These are phyloP conservation scores for Bruchidius siliquastri DNA, from an alignment of 2,888 invertebrate species.

Conservation along the genomic window DNA sequence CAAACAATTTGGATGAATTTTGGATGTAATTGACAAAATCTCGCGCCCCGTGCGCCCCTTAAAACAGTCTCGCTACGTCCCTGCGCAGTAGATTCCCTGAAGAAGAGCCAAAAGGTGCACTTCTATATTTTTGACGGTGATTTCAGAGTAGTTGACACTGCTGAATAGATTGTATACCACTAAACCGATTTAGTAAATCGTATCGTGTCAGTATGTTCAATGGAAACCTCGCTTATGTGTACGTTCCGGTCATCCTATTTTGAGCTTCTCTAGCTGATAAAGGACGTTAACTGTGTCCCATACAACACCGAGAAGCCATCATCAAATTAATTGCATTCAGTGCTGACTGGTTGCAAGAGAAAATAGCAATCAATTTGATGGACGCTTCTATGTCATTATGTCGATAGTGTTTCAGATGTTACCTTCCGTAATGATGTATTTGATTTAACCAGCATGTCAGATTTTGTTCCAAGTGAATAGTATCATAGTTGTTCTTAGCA, in stretches of 20 bases:
- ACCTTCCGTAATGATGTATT: too few relatives aligned
- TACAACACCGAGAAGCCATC: background rate
- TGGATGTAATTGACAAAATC: too few relatives aligned
- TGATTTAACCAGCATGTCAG: too few relatives aligned
- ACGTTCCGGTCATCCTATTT: background rate
- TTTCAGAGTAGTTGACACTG: background rate
- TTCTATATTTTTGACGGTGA: background rate
- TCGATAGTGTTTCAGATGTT: too few relatives aligned
- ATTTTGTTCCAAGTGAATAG: too few relatives aligned
- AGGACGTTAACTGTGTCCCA: background rate
- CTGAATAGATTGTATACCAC: background rate
- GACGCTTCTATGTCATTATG: background rate
- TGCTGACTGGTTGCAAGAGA: background rate
- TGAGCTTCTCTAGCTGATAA: background rate
- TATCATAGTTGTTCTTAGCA: too few relatives aligned
- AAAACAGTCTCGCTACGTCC: too few relatives aligned
- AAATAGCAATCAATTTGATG: background rate
- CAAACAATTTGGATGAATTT: too few relatives aligned
- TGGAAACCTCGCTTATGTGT: background rate
- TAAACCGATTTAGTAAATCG: background rate
- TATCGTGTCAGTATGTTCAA: background rate
- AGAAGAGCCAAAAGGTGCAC: too few relatives aligned
- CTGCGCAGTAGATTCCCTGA: too few relatives aligned
- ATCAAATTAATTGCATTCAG: background rate
- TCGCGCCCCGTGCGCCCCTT: too few relatives aligned